Evolutionary conservation across 37 sponge, comb jelly and placozoan species (phyloP), one percentile per base, ranked within the genome.

Genomic region (Tethya wilhelma): DNA sequence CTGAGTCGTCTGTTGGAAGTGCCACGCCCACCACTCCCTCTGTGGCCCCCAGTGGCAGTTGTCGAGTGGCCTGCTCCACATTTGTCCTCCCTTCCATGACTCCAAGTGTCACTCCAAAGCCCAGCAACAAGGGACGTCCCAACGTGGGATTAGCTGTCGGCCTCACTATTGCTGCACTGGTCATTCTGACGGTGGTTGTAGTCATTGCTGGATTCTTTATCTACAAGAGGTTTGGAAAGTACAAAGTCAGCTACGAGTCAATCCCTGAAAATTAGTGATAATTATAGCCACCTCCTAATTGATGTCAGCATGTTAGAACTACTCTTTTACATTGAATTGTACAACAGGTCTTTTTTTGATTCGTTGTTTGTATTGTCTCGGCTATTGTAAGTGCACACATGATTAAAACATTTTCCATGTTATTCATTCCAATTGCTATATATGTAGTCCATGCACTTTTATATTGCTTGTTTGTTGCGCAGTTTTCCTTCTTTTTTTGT

Each of bases 101-200:
- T n/a, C n/a, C n/a, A n/a, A n/a, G n/a, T n/a, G n/a, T n/a, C n/a
- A n/a, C n/a, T n/a, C n/a, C n/a, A n/a, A n/a, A n/a, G n/a, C n/a
- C n/a, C 11, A 49, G 14, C 55, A 49, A 49, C 55, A 19, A 11
- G 14, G n/a, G n/a, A n/a, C 40, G 42, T 34, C 55, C 53, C 9
- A 78, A 78, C 31, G 79, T 78, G 17, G 79, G 67, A 11, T 56
- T 78, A 4, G 79, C 79, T 63, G 79, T 78, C 28, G 79, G 79
- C 30, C 79, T 78, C 23, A 63, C 79, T 36, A 32, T 78, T 1
- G 34, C 55, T 4, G 53, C 29, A 31, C 38, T 78, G 11, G 53
- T 65, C n/a, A 64, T 66, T 5, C 17, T 78, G 0, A 7, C 55
- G 0, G 28, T 78, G 1, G 67, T 78, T 5, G 55, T 66, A 1